Evolutionary conservation across 2,113 vertebrate genomes (phyloP).

Genomic region (Pandion haliaetus): DNA sequence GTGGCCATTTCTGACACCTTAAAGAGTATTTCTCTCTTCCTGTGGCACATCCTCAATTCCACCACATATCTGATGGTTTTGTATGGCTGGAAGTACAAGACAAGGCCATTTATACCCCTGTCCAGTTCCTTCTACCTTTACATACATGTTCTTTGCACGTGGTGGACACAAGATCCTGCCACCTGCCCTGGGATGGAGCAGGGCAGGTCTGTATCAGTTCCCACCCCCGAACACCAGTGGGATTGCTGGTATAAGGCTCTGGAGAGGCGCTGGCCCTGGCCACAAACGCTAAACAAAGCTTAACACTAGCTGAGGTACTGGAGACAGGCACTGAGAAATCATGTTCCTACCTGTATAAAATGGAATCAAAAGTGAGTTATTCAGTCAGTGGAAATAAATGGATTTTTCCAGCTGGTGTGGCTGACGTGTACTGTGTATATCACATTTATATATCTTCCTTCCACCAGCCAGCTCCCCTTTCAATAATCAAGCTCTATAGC

Average conservation of each 20-base stretch:
- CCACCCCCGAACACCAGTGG: not conserved
- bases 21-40: not conserved
- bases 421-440: conserved; percentile 40
- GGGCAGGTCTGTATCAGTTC: not conserved
- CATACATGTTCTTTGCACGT: not conserved
- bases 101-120: not conserved
- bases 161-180: not conserved
- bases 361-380: conserved; percentile 52
- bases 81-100: not conserved
- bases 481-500: conserved; percentile 59
- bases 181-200: not conserved
- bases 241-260: not conserved
- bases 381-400: conserved; percentile 60
- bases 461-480: conserved; percentile 21
- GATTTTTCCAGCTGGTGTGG: conserved; percentile 55
- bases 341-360: conserved; percentile 51
- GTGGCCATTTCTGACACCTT: not conserved
- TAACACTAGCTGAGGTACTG: not conserved
- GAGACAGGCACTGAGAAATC: conserved; percentile 23
- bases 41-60: not conserved
- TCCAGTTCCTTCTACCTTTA: not conserved
- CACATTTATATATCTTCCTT: conserved; percentile 52
- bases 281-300: not conserved
- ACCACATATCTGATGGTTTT: not conserved
- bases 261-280: not conserved